Evolutionary conservation across 2,113 vertebrate genomes (phyloP), one percentile per base, ranked within the genome.

Genomic region (Myiagra hebetior): DNA sequence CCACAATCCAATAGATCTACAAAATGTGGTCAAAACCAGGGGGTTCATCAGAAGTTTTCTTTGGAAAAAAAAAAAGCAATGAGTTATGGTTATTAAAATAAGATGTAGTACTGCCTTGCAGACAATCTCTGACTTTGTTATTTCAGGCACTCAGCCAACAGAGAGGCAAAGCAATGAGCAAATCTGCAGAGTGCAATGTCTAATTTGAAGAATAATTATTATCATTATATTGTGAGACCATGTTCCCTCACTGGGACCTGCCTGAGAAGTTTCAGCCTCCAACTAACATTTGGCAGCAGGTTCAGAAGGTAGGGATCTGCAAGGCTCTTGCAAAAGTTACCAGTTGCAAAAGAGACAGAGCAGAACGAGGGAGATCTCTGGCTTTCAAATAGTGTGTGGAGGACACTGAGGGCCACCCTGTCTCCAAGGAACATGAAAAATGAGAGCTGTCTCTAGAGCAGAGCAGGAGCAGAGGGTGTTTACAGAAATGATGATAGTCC

Each of bases 121-220:
- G 73, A 88, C 64, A 47, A 39, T 63, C 76, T 80, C 85, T 75
- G 82, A 13, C 47, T 96, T 86, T 83, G 50, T 75, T 95, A 53
- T 92, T 93, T 91, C 76, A 90, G 90, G 93, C 95, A 81, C 47
- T 75, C 57, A 68, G 79, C 93, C 96, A 96, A 60, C 39, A 70
- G 49, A 76, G 42, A 91, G 60, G 53, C n/a, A 92, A 95, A 84
- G 64, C 79, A 93, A 86, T 42, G 52, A 95, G 42, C 23, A 84
- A 74, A 78, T 80, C 79, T 86, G 30, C 72, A 86, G 90, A 91
- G 72, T 39, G 35, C 39, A 89, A 90, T 91, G 90, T 75, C 85
- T 94, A 81, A 93, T 94, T 64, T 75, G 70, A 97, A 94, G 83
- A 95, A 91, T 93, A 94, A 93, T 96, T 85, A 91, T 95, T 89